Evolutionary conservation across 2,888 invertebrate genomes (phyloP).

Genomic region (Mellilla xanthometata): DNA sequence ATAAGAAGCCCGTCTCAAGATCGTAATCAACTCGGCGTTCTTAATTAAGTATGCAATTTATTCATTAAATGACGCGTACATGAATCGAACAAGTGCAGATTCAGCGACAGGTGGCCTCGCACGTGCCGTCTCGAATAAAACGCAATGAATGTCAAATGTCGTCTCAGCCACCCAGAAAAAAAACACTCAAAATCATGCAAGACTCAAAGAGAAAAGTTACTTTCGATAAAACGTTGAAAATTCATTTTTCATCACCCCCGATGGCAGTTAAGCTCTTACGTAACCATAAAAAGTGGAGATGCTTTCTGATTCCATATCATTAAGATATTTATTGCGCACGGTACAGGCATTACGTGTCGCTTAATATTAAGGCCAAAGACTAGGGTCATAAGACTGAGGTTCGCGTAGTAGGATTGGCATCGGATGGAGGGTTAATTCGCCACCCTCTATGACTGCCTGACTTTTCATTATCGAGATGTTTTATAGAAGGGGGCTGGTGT

Average conservation of each 20-base stretch:
- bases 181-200: conserved; percentile 36
- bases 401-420: conserved; percentile 38
- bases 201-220: conserved; percentile 37
- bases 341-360: conserved; percentile 40
- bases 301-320: conserved; percentile 81
- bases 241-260: conserved; percentile 39
- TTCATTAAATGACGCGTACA: conserved; percentile 41
- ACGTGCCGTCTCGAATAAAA: conserved; percentile 77
- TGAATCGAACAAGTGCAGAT: conserved; percentile 59
- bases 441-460: conserved; percentile 80
- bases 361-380: conserved; percentile 59
- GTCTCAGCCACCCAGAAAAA: conserved; percentile 33
- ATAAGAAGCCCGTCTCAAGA: conserved; percentile 12
- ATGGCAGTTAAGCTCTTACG: conserved; percentile 51
- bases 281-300: conserved; percentile 49
- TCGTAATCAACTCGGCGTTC: conserved; percentile 9
- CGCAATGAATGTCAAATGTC: conserved; percentile 80
- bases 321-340: conserved; percentile 77
- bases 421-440: conserved; percentile 68
- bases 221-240: conserved; percentile 45
- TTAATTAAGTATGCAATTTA: conserved; percentile 39
- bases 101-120: conserved; percentile 77
- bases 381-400: conserved; percentile 56
- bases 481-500: conserved; percentile 76
- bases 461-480: conserved; percentile 84